Percentiles rank a stretch among this genome's conserved stretches.
Evolutionary conservation across 2,888 invertebrate species (phyloP).

Genomic region (Drosophila nr. perissopoda): DNA sequence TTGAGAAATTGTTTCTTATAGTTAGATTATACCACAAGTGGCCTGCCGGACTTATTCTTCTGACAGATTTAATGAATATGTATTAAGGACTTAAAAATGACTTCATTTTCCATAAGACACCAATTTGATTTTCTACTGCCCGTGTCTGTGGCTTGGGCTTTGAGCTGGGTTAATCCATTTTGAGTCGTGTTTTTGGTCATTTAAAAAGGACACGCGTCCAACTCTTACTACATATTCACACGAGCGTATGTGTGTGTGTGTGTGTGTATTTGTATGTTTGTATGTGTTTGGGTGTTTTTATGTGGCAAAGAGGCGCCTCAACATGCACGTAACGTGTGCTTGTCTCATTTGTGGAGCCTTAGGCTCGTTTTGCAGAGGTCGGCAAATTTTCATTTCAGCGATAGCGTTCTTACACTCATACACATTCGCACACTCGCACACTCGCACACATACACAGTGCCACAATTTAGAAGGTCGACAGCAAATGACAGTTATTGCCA

Average conservation of each 20-base stretch:
- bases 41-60: not conserved
- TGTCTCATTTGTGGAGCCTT: constrained; percentile 54
- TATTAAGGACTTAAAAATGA: not conserved
- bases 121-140: not conserved
- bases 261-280: constrained; percentile 1
- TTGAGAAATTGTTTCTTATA: not conserved
- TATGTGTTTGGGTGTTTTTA: constrained; percentile 8
- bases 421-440: constrained; percentile 10
- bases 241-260: constrained; percentile 18
- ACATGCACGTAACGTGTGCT: constrained; percentile 48
- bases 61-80: not conserved
- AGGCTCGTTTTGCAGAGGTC: constrained; percentile 65
- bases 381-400: constrained; percentile 70
- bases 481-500: constrained; percentile 76
- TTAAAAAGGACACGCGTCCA: constrained; percentile 3
- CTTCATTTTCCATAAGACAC: not conserved
- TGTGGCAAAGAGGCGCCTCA: constrained; percentile 23
- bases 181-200: not conserved
- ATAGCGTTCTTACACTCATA: constrained; percentile 37
- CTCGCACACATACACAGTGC: constrained; percentile 20
- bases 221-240: constrained; percentile 46
- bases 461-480: constrained; percentile 71
- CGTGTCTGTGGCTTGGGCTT: not conserved
- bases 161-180: not conserved
- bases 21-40: not conserved